Percentiles rank a stretch among this genome's conserved stretches.
phyloP scores from a whole-genome alignment of 2,113 vertebrate genomes.

The Podocnemis expansa region DNA sequence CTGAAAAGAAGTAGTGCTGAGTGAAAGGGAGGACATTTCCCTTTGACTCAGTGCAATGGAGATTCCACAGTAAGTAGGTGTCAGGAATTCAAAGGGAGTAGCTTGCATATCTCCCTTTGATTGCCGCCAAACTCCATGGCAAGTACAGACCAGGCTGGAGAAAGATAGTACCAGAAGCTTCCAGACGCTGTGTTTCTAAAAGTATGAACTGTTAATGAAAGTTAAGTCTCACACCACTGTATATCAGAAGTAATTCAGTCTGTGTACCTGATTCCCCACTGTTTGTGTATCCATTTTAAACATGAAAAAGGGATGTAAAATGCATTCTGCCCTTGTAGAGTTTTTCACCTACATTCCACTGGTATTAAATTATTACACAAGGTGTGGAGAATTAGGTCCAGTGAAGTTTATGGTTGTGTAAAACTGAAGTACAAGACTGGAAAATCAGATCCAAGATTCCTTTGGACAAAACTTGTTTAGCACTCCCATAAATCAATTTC shows the following conservation, averaged over 20 bases:
- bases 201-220: slow-evolving; percentile 31
- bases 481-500: background rate
- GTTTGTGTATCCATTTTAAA: background rate
- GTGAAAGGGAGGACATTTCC: too few species aligned
- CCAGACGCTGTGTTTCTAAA: background rate
- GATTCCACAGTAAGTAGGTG: too few species aligned
- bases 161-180: background rate
- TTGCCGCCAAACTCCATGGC: too few species aligned
- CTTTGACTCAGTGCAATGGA: too few species aligned
- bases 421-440: background rate
- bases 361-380: rapidly evolving
- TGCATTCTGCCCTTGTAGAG: background rate
- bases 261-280: background rate
- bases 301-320: background rate
- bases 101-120: too few species aligned
- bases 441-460: rapidly evolving
- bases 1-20: too few species aligned
- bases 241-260: background rate
- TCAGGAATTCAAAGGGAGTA: too few species aligned
- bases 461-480: background rate
- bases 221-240: background rate
- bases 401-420: background rate
- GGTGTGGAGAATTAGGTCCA: background rate
- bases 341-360: background rate
- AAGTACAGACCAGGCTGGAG: too few species aligned